phyloP scores from a whole-genome alignment of 2,888 invertebrate genomes.

The Epirrita christyi region DNA sequence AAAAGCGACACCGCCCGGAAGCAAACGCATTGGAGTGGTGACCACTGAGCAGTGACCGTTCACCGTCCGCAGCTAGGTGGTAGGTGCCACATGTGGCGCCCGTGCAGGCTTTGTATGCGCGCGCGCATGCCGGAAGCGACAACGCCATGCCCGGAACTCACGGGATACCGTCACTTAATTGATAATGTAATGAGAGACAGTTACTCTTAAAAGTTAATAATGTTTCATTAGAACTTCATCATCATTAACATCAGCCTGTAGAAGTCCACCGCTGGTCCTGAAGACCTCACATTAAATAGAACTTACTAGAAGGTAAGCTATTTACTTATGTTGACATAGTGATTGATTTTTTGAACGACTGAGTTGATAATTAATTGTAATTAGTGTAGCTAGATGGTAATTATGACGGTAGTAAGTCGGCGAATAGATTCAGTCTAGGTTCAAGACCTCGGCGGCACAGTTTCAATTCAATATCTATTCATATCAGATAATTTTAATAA shows the following conservation, averaged over 20 bases:
- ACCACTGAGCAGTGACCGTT: slow-evolving; percentile 23
- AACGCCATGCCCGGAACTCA: slow-evolving; percentile 57
- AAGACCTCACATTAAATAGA: too few relatives aligned
- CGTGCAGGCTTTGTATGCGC: slow-evolving; percentile 66
- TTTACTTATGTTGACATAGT: too few relatives aligned
- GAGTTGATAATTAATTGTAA: neutral
- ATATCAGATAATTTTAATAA: too few relatives aligned
- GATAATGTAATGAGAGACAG: slow-evolving; percentile 65
- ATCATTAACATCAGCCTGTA: too few relatives aligned
- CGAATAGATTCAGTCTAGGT: slow-evolving; percentile 32
- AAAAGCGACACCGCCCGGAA: slow-evolving; percentile 30
- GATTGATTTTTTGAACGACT: neutral
- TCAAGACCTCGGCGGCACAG: slow-evolving; percentile 24
- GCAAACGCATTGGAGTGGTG: slow-evolving; percentile 17
- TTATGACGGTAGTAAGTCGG: slow-evolving; percentile 10
- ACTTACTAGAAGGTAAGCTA: too few relatives aligned
- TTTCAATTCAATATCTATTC: slow-evolving; percentile 34
- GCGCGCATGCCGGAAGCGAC: slow-evolving; percentile 64
- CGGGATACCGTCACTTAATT: slow-evolving; percentile 67
- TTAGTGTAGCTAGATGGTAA: neutral
- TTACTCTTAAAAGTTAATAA: slow-evolving; percentile 24
- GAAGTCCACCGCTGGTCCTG: too few relatives aligned
- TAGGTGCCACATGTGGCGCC: slow-evolving; percentile 63
- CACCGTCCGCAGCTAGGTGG: slow-evolving; percentile 21
- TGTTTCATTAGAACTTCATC: slow-evolving; percentile 29